These are phyloP conservation scores for Spondyliosoma cantharus DNA, from an alignment of 2,797 vertebrate species.

Conservation along the genomic window DNA sequence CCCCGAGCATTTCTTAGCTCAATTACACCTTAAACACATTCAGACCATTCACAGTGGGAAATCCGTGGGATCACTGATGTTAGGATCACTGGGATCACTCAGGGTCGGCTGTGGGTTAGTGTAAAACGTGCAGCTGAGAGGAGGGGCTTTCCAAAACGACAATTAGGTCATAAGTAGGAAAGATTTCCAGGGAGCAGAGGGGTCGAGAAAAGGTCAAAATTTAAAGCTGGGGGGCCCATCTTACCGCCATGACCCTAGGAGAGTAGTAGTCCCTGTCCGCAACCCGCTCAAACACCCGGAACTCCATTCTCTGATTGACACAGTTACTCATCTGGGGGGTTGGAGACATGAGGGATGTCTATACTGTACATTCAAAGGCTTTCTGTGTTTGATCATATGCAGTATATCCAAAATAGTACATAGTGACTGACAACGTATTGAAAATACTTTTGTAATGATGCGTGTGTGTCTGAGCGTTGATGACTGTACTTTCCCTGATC, in stretches of 20 bases:
- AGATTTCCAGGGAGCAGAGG: conserved; percentile 56
- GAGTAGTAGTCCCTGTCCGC: conserved; percentile 85
- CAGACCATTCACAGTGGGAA: conserved; percentile 56
- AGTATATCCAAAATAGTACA: conserved; percentile 17
- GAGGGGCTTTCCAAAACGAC: conserved; percentile 55
- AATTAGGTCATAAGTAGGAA: conserved; percentile 65
- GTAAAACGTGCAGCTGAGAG: conserved; percentile 73
- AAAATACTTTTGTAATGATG: neutral
- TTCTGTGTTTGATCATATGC: conserved; percentile 37
- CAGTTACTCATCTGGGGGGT: conserved; percentile 90
- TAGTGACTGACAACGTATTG: conserved; percentile 11
- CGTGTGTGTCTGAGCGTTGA: neutral
- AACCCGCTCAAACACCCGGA: conserved; percentile 87
- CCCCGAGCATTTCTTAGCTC: conserved; percentile 29
- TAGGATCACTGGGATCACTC: conserved; percentile 69
- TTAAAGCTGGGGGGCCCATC: conserved; percentile 77
- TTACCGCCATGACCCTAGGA: conserved; percentile 87
- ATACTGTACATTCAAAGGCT: conserved; percentile 61
- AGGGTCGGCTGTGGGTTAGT: conserved; percentile 67
- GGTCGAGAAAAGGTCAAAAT: conserved; percentile 63
- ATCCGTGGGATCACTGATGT: conserved; percentile 58
- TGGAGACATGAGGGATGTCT: conserved; percentile 79
- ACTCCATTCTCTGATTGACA: conserved; percentile 90
- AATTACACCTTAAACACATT: conserved; percentile 55
- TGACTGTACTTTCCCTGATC: neutral